phyloP scores from a whole-genome alignment of 2,888 invertebrate species.

The Conistra vaccinii region DNA sequence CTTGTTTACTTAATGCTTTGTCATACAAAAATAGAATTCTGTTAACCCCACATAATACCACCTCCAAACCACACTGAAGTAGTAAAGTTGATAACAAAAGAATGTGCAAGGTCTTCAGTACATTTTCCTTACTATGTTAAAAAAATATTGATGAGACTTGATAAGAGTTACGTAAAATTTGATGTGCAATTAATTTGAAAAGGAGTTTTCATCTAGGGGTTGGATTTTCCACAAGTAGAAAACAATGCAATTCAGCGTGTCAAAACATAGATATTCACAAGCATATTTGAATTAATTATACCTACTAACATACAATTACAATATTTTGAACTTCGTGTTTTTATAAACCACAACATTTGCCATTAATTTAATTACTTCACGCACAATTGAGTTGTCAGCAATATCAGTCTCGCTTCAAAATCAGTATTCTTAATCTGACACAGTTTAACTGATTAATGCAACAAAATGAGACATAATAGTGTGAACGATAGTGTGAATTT shows the following conservation, averaged over 20 bases:
- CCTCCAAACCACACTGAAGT: constrained; percentile 17
- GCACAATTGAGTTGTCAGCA: constrained; percentile 43
- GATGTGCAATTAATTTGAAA: not conserved
- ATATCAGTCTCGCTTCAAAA: constrained; percentile 51
- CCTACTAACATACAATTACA: not conserved
- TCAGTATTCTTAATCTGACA: constrained; percentile 72
- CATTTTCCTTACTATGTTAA: constrained; percentile 26
- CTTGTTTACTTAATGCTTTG: constrained; percentile 22
- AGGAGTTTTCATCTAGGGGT: not conserved
- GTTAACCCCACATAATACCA: constrained; percentile 38
- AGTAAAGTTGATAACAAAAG: constrained; percentile 54
- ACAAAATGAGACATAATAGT: constrained; percentile 73
- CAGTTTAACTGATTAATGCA: constrained; percentile 72
- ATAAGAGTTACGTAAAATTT: constrained; percentile 20
- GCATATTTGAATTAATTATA: not conserved
- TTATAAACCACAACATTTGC: constrained; percentile 1
- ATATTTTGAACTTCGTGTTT: constrained; percentile 15
- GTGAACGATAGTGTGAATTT: constrained; percentile 63
- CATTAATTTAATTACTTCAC: constrained; percentile 35
- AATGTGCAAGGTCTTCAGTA: constrained; percentile 48
- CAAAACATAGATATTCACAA: not conserved
- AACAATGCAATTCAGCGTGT: not conserved
- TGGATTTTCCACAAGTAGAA: not conserved
- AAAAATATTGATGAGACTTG: constrained; percentile 43
- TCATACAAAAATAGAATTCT: constrained; percentile 38